A percentile compares a stretch with the other conserved stretches of the same genome.
phyloP scores from a whole-genome alignment of 2,888 invertebrate species.

The Sympetrum striolatum region DNA sequence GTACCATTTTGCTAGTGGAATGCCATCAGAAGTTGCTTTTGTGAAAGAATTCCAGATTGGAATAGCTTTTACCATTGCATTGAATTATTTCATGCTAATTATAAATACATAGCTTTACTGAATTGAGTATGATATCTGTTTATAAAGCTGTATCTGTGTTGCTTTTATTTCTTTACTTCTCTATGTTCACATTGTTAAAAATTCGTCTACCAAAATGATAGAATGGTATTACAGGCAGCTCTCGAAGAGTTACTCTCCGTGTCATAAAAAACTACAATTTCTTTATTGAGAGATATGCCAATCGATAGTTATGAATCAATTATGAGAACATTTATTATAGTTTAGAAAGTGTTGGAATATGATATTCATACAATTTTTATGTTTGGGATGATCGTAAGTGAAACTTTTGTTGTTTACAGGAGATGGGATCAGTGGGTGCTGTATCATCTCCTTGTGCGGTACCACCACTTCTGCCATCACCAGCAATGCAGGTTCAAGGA shows the following conservation, averaged over 20 bases:
- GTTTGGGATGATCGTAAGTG: background rate
- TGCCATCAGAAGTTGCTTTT: constrained; percentile 1
- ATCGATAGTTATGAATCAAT: background rate
- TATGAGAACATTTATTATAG: background rate
- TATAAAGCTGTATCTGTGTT: background rate
- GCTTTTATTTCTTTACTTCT: background rate
- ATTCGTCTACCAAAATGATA: background rate
- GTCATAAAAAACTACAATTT: background rate
- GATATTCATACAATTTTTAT: background rate
- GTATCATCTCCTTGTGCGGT: background rate
- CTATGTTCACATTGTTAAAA: background rate
- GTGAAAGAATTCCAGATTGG: background rate
- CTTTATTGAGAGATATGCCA: background rate
- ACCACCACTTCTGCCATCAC: background rate
- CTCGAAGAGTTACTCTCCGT: background rate
- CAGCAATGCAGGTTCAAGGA: background rate
- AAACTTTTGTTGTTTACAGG: background rate
- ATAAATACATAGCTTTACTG: background rate
- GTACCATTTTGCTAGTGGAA: background rate
- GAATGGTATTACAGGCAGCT: background rate
- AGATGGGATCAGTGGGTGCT: background rate
- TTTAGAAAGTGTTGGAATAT: background rate
- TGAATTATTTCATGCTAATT: background rate
- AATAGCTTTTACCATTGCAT: background rate
- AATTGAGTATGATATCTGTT: background rate